Base-by-base conservation (phyloP, 2,888 invertebrate species). In the Dolichopus griseipennis region DNA sequence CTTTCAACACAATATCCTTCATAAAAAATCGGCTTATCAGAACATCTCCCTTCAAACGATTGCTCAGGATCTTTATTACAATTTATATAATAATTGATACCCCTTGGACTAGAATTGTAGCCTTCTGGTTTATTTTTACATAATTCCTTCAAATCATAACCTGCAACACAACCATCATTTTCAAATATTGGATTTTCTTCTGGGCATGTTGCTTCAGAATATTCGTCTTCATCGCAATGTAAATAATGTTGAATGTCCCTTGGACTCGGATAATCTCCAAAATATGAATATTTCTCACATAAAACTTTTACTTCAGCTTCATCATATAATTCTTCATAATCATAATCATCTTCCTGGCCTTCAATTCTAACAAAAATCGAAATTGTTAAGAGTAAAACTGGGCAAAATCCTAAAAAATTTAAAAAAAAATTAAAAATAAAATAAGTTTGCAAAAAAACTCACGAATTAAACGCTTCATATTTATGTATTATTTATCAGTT, bases 171-270 rank as follows among this genome's bases (percentile, higher is more conserved):
- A 1, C 70, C 52, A 0, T 73, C 75, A 9, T 70, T 67, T 20
- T 75, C 62, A 78, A 79, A 70, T 75, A 77, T 66, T 76, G 71
- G 3, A 73, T 66, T 52, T 15, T 66, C 75, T 0, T 72, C 75
- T 15, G 75, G 75, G 66, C 80, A 80, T 2, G 74, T 74, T 2
- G 74, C 77, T 65, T 75, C 74, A 5, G 69, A 64, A 27, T 52
- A 67, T 74, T 9, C 72, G 18, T 66, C 9, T 66, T 37, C 10
- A 68, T 64, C 12, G 67, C 65, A 65, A 65, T 52, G 27, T 22
- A 43, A 20, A 52, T 22, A 43, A 61, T 15, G 61, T 20, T 65
- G 12, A 21, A 20, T 10, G 52, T 12, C 27, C 15, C 18, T 22
- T 12, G 63, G 33, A 22, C 61, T n/a, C 27, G 21, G 15, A 27